phyloP scores from a whole-genome alignment of 64 coral and sea anemone genomes.

The Exaiptasia diaphana region DNA sequence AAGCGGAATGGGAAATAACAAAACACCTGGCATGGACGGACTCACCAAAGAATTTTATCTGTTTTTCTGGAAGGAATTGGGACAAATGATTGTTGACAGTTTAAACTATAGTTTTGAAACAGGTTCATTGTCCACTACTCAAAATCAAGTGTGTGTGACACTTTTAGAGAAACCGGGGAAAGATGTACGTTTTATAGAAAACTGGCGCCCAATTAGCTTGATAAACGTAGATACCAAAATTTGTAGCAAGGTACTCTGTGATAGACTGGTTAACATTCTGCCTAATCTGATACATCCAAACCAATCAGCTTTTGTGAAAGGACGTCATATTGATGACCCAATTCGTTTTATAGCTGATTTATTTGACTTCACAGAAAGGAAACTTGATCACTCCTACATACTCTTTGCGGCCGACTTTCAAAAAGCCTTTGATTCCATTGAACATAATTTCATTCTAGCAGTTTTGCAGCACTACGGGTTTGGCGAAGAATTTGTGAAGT shows the following conservation, averaged over 20 bases:
- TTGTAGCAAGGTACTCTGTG: not conserved
- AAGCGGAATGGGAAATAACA: not conserved
- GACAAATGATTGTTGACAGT: not conserved
- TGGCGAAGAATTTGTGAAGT: too few species aligned
- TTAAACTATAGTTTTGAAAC: not conserved
- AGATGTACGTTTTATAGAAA: constrained; percentile 1
- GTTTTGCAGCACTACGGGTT: too few species aligned
- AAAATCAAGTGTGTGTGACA: constrained; percentile 14
- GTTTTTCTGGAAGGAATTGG: not conserved
- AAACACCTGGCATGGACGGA: constrained; percentile 21
- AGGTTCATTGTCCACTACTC: not conserved
- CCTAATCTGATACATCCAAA: not conserved
- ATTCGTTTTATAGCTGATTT: not conserved
- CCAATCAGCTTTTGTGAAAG: constrained; percentile 7
- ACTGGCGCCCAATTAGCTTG: constrained; percentile 33
- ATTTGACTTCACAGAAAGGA: not conserved
- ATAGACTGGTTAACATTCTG: not conserved
- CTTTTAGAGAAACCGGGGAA: constrained; percentile 24
- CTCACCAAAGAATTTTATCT: constrained; percentile 22
- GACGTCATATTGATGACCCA: not conserved
- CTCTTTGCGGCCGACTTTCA: not conserved
- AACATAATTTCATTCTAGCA: too few species aligned
- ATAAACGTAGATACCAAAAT: constrained; percentile 13
- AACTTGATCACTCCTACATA: not conserved
- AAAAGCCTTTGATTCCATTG: not conserved